These are phyloP conservation scores for Syrphus vitripennis DNA, from an alignment of 2,888 invertebrate species.

Conservation along the genomic window DNA sequence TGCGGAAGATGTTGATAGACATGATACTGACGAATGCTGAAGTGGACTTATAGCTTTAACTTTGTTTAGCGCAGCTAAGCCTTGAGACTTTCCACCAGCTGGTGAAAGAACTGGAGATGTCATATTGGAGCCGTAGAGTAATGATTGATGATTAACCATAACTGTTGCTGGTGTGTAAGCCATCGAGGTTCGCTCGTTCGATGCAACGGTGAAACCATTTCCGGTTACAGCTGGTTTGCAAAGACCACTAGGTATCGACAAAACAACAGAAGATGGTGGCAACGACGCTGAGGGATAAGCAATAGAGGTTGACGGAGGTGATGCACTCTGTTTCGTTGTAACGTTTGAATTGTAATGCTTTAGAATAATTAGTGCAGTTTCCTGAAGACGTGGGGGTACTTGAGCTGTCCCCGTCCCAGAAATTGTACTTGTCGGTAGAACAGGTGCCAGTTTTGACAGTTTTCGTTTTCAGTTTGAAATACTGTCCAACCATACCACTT, in stretches of 20 bases:
- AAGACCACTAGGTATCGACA: constrained; percentile 74
- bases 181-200: constrained; percentile 68
- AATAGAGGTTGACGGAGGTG: constrained; percentile 68
- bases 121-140: constrained; percentile 47
- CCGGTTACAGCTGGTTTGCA: constrained; percentile 71
- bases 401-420: constrained; percentile 76
- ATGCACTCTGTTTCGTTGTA: constrained; percentile 68
- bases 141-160: constrained; percentile 53
- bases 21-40: constrained; percentile 70
- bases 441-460: constrained; percentile 79
- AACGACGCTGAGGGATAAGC: constrained; percentile 47
- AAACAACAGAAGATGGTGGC: constrained; percentile 71
- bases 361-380: constrained; percentile 69
- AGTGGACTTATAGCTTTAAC: constrained; percentile 75
- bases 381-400: constrained; percentile 72
- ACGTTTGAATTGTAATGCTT: constrained; percentile 69
- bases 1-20: constrained; percentile 62
- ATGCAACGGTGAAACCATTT: constrained; percentile 59
- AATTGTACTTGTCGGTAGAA: constrained; percentile 77
- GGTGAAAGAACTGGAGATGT: constrained; percentile 71
- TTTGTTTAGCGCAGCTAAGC: constrained; percentile 74
- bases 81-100: constrained; percentile 72
- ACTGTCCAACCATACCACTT: constrained; percentile 54
- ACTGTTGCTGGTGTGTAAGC: constrained; percentile 60
- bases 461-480: constrained; percentile 14